phyloP scores from a whole-genome alignment of 2,888 invertebrate genomes.

The Pedicia rivosa region DNA sequence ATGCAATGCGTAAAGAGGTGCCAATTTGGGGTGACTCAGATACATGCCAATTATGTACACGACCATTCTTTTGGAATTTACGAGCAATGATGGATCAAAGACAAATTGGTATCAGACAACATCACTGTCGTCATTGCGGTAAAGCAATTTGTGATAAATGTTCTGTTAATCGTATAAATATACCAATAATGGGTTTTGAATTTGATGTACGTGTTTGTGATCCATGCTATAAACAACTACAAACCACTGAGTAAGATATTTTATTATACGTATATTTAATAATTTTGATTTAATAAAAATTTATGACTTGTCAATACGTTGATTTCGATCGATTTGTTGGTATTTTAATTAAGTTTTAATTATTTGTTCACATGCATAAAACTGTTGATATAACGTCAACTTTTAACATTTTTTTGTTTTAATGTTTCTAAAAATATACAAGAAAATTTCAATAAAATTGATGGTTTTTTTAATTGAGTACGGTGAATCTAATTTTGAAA shows the following conservation, averaged over 20 bases:
- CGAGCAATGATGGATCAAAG: constrained; percentile 97
- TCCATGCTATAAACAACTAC: constrained; percentile 67
- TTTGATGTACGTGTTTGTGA: constrained; percentile 94
- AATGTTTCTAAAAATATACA: too few relatives aligned
- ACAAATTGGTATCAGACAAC: constrained; percentile 69
- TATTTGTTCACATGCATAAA: too few relatives aligned
- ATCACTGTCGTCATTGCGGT: constrained; percentile 88
- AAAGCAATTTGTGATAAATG: constrained; percentile 90
- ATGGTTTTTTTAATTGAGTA: too few relatives aligned
- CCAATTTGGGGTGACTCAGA: constrained; percentile 94
- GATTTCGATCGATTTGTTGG: too few relatives aligned
- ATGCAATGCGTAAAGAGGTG: constrained; percentile 72
- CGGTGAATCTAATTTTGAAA: too few relatives aligned
- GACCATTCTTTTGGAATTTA: constrained; percentile 99
- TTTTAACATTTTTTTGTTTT: too few relatives aligned
- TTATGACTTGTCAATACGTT: too few relatives aligned
- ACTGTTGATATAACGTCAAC: too few relatives aligned
- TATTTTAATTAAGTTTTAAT: too few relatives aligned
- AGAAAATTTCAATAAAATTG: too few relatives aligned
- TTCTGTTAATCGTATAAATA: constrained; percentile 70
- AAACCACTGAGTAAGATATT: constrained; percentile 67
- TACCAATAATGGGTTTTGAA: constrained; percentile 96
- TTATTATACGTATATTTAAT: background rate
- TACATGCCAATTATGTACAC: constrained; percentile 81
- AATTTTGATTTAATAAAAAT: constrained; percentile 4